Evolutionary conservation across 2,797 vertebrate species (phyloP), one percentile per base, ranked within the genome.

Genomic region (Threskiornis aethiopicus): DNA sequence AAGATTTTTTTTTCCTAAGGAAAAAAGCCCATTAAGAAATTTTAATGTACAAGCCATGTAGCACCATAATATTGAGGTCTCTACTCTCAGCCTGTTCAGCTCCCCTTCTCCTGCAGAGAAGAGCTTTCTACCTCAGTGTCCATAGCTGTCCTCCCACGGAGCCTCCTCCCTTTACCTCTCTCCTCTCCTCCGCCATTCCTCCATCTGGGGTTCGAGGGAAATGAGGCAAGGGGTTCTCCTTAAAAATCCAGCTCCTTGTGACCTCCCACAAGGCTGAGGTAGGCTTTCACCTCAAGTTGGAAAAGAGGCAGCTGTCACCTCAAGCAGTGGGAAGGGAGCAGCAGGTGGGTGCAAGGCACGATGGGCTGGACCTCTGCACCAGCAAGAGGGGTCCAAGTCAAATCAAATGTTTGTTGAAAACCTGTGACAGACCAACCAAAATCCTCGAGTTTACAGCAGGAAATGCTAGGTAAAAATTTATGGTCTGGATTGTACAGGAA

Each of bases 281-380:
- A 33, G 51, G 33, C 31, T 66, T 18, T 83, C 20, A 31, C 9
- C n/a, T 75, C 8, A 11, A 47, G 10, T 1, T 75, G 73, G 66
- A 55, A 46, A 71, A 46, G 26, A 65, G 35, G 46, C 33, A 88
- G 11, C 18, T 62, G 3, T 39, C 31, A n/a, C 35, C 55, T 75
- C 21, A 9, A 49, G 62, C 33, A 72, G 15, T 66, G n/a, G 58
- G 29, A 57, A 25, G 24, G 35, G 35, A 67, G 64, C 52, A 67
- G 54, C 37, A 75, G 1, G 7, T 42, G n/a, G 44, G 35, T 66
- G 66, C 42, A 76, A 29, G 28, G 15, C 22, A 41, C 0, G 0
- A 19, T 13, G 57, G 16, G 19, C 52, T 93, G 29, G 21, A 57
- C 51, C 12, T 67, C 49, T 85, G 71, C 21, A 59, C 83, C 37